phyloP scores from a whole-genome alignment of 2,888 invertebrate species.

The Prosapia bicincta region DNA sequence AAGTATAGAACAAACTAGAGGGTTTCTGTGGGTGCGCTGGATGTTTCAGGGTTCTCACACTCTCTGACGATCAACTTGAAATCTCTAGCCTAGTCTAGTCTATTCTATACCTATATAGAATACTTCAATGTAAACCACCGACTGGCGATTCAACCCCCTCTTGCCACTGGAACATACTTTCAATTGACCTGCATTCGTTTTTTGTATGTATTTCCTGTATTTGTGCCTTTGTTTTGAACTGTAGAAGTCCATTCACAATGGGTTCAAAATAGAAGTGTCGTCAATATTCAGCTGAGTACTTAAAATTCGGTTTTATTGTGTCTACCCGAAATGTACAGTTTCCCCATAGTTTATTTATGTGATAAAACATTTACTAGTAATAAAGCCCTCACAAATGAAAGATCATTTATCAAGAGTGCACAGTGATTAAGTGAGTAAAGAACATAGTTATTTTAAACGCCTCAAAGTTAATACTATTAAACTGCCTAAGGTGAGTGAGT shows the following conservation, averaged over 20 bases:
- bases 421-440: background rate
- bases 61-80: no score
- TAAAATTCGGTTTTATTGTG: conserved; percentile 7
- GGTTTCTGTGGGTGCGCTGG: background rate
- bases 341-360: background rate
- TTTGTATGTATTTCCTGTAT: background rate
- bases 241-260: background rate
- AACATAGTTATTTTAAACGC: background rate
- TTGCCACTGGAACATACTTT: background rate
- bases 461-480: background rate
- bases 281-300: conserved; percentile 6
- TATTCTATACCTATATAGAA: background rate
- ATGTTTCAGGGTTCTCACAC: background rate
- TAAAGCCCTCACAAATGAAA: background rate
- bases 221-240: background rate
- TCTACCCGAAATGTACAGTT: background rate
- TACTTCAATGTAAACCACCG: background rate
- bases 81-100: no score
- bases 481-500: background rate
- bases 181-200: background rate
- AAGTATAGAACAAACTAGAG: background rate
- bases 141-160: background rate
- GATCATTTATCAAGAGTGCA: background rate
- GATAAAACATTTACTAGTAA: background rate
- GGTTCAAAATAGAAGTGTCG: conserved; percentile 2